Evolutionary conservation across 2,113 vertebrate genomes (phyloP), one percentile per base, ranked within the genome.

Genomic region (Aptenodytes patagonicus): DNA sequence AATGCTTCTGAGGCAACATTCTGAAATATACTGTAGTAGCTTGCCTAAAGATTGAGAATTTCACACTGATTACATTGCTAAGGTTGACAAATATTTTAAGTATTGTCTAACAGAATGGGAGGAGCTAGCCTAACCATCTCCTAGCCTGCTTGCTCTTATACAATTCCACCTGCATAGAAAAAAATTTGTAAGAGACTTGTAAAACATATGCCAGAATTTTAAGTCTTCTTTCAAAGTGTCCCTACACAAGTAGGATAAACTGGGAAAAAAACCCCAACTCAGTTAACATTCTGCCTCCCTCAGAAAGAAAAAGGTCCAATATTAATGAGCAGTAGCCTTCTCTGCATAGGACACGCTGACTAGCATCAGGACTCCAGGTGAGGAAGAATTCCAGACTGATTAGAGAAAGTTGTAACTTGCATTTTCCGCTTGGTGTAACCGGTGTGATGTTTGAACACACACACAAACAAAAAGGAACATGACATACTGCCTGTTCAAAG

Each of bases 401-500:
- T 36, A 77, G 3, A 54, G 52, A 49, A 40, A 85, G 49, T 11
- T 70, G 29, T 31, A 83, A 57, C 44, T 46, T 83, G 22, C 0
- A 1, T 58, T n/a, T 72, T 66, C 29, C 4, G 12, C 66, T 76
- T 71, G n/a, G 21, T 6, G 0, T n/a, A 88, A 78, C 5, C 25
- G 8, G 32, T 52, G 9, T 0, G 0, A 57, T 26, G 29, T 47
- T 57, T 52, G 36, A 87, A 61, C 17, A 32, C 26, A 61, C 17
- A 61, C 22, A 42, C 12, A 68, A 18, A 42, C n/a, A 76, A 65
- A 16, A 73, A 60, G 26, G 17, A 89, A 49, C 26, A 11, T 4
- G 25, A 91, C 17, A 32, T 6, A 40, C 13, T 68, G 38, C 19
- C 26, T 54, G 34, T 52, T 73, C 62, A 66, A 70, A 87, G 34